Evolutionary conservation across 2,113 vertebrate species (phyloP).

Genomic region (Myotis brandtii): DNA sequence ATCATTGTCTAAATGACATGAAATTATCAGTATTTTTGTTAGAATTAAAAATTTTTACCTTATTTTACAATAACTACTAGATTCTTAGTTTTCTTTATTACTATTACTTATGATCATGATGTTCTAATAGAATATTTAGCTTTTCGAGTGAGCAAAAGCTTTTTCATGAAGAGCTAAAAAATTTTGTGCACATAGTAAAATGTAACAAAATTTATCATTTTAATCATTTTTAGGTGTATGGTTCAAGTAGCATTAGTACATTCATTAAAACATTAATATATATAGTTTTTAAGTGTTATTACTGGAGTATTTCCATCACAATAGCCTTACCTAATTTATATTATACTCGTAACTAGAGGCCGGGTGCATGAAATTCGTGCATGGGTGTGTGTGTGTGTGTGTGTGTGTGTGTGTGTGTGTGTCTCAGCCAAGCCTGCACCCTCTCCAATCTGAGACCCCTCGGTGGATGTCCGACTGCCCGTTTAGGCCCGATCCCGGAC

Average conservation of each 20-base stretch:
- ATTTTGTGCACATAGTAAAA: background rate
- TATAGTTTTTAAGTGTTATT: background rate
- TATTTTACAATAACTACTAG: constrained; percentile 16
- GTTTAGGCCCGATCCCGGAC: too few relatives aligned
- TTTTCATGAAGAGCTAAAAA: background rate
- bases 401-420: too few relatives aligned
- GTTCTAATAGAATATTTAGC: background rate
- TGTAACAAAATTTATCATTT: background rate
- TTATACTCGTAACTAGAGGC: background rate
- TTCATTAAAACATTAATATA: background rate
- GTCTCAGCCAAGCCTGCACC: too few relatives aligned
- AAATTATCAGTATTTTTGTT: background rate
- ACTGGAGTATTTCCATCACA: background rate
- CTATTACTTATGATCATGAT: background rate
- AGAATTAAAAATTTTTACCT: background rate
- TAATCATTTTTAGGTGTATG: background rate
- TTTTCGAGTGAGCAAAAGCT: background rate
- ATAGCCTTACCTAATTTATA: background rate
- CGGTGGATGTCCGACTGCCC: too few relatives aligned
- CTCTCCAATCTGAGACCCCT: too few relatives aligned
- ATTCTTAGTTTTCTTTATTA: background rate
- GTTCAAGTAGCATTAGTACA: background rate
- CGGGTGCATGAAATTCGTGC: too few relatives aligned
- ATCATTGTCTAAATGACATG: background rate
- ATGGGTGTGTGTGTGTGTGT: too few relatives aligned